A percentile compares a stretch with the other conserved stretches of the same genome.
Evolutionary conservation across 2,888 invertebrate genomes (phyloP).

Genomic region (Macaria notata): DNA sequence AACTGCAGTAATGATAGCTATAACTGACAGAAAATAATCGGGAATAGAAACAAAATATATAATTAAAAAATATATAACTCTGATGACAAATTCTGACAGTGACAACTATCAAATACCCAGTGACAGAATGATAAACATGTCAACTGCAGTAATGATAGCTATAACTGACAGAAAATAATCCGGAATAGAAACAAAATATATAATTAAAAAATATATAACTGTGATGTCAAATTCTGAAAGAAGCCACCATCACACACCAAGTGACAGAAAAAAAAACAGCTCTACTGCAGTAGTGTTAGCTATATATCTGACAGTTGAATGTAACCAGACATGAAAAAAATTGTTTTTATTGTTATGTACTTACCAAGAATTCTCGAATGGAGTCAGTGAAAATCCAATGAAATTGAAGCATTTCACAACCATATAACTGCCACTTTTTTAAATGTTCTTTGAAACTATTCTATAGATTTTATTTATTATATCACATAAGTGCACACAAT

Average conservation of each 20-base stretch:
- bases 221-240: constrained; percentile 6
- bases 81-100: background rate
- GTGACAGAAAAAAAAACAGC: constrained; percentile 15
- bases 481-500: too few relatives aligned
- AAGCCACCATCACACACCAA: constrained; percentile 18
- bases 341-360: too few relatives aligned
- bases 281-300: too few relatives aligned
- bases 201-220: constrained; percentile 2
- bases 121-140: constrained; percentile 32
- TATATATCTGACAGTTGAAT: background rate
- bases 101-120: constrained; percentile 26
- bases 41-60: background rate
- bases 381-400: too few relatives aligned
- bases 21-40: constrained; percentile 1
- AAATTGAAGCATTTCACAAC: too few relatives aligned
- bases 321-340: too few relatives aligned
- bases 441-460: too few relatives aligned
- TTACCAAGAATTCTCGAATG: too few relatives aligned
- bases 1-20: constrained; percentile 19
- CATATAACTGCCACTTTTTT: too few relatives aligned
- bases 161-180: constrained; percentile 9
- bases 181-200: background rate
- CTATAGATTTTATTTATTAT: too few relatives aligned
- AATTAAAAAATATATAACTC: background rate
- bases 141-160: constrained; percentile 26